Conservation (phyloP, 2,888 invertebrate species). For the Pardosa pseudoannulata region DNA sequence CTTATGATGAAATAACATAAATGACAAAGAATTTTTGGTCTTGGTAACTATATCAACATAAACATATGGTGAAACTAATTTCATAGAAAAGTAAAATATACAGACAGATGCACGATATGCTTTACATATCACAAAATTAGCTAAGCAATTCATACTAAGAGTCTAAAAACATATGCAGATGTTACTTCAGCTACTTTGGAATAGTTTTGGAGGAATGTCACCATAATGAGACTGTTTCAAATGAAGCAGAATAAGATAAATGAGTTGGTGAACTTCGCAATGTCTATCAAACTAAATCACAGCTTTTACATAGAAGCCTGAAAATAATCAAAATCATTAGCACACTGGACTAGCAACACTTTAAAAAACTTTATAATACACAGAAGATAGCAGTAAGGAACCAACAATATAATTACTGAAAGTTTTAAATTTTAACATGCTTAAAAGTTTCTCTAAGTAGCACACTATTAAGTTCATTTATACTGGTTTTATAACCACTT, state of each 20-base stretch:
- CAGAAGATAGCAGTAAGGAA: no score
- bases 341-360: no score
- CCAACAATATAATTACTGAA: no score
- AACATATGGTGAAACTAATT: not conserved
- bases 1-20: not conserved
- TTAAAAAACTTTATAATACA: no score
- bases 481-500: no score
- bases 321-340: no score
- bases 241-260: not conserved
- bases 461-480: no score
- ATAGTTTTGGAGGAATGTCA: conserved; percentile 9
- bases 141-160: conserved; percentile 1
- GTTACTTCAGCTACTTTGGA: not conserved
- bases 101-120: not conserved
- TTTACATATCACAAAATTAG: conserved; percentile 10
- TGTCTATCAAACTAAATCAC: not conserved
- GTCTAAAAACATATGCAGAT: not conserved
- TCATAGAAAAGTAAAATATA: not conserved
- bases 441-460: no score
- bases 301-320: conserved; percentile 1
- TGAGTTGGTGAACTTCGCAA: not conserved
- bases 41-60: not conserved
- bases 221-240: not conserved
- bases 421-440: no score
- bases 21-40: not conserved